Evolutionary conservation across 1,140 invertebrate genomes (phyloP), one percentile per base, ranked within the genome.

Genomic region (Aphelinus certus): DNA sequence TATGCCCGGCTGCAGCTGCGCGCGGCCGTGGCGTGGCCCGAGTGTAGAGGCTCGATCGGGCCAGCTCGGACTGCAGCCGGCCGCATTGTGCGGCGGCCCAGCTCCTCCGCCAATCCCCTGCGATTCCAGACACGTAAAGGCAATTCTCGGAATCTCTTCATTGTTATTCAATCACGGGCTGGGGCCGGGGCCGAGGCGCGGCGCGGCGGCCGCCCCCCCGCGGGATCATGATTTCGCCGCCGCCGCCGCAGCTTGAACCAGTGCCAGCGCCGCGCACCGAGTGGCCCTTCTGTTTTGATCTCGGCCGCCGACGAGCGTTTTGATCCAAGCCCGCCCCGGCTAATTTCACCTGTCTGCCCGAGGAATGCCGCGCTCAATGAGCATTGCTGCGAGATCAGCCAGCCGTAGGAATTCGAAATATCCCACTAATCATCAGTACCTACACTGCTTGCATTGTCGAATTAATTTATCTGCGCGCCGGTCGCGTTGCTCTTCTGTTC

Each of bases 61-160:
- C 65, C 69, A 58, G 55, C 47, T n/a, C 63, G 9, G 51, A 45
- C 45, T 51, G 26, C 67, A 47, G 49, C 55, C 7, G n/a, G 3
- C 61, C 51, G 3, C 70, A 6, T 55, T 26, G 56, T 46, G 47
- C 71, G 46, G 43, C 69, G 10, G 9, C 67, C 63, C 64, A 53
- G 4, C 61, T 63, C 61, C 61, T 43, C 26, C 26, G 43, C 4
- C 75, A 73, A 61, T 75, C 69, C 66, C 55, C 76, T 83, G 81
- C 81, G 85, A 87, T 87, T 85, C 85, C 80, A 82, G 83, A 83
- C 85, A 86, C 86, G 84, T 86, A 85, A 86, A 85, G 86, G 85
- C 85, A 83, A 87, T 86, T 86, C 82, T 80, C 79, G 83, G 85
- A 86, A 86, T 87, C 82, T 79, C 81, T 79, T 84, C 83, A 84